Base-by-base conservation (phyloP, 2,113 vertebrate species). In the Leucopsar rothschildi region DNA sequence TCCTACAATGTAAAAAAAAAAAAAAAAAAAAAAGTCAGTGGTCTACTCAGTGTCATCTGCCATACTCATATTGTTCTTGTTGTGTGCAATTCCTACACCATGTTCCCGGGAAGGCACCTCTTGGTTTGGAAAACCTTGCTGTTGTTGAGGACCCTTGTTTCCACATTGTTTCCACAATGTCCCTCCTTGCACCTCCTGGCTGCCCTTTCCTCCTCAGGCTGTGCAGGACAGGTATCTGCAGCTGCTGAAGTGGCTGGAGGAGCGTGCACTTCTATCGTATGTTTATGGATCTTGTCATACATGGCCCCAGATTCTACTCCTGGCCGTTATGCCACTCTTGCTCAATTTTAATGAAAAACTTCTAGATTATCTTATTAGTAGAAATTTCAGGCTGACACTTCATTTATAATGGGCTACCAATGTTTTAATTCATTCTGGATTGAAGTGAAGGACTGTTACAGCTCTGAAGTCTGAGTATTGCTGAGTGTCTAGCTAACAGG, bases 21-120 rank as follows among this genome's bases (percentile, higher is more conserved):
- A 53, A 24, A 10, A 40, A 45, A 31, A 37, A 25, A 10, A 10
- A 4, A 47, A 40, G 9, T 44, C 47, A 27, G 29, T 21, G 12
- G n/a, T 64, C 49, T 85, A 33, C 28, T 27, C 4, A 3, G 18
- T 65, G 39, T 64, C 35, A 24, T 24, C 44, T 82, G 40, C 15
- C 3, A 12, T 19, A 49, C 17, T 61, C 0, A 0, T 25, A 13
- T 1, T 45, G 25, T 66, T 71, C 18, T 37, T 55, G 21, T 77
- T 55, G 55, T 17, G 12, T 24, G 6, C 31, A 63, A 16, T 37
- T 73, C 78, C 61, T 6, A 3, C 6, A 59, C 20, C 25, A 27
- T 28, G n/a, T 39, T 92, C 53, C 25, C 21, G 35, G 57, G 35
- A 52, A 40, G 71, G 37, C 53, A 49, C 19, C 19, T 76, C 31